Base-by-base conservation (phyloP, 2,888 invertebrate species). In the Venustoraphidia nigricollis region DNA sequence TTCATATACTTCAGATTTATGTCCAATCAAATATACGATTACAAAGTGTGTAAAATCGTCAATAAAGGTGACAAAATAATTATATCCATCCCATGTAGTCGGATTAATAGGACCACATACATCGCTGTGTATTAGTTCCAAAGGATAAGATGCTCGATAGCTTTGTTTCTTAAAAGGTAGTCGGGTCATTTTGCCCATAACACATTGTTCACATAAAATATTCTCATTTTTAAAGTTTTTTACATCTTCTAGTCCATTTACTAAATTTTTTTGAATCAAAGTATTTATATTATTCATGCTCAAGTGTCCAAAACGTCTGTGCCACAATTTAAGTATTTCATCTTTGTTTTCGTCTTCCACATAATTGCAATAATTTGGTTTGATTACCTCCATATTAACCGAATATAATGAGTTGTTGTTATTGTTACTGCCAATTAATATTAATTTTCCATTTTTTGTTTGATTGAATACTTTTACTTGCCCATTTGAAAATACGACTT, bases 1-100 rank as follows among this genome's bases (percentile, higher is more conserved):
- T 13, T 46, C 40, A 42, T 47, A 50, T 10, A 50, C 50, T 35
- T 53, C 51, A 41, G 45, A 41, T 41, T 51, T 53, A 10, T 34
- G 10, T 10, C 44, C 36, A 35, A 52, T 43, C 8, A 53, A 36
- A 47, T 51, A 51, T 8, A 50, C 17, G 14, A 41, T 34, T 13
- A 43, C 37, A 38, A 51, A 52, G 34, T 53, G 51, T 8, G 52
- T 48, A 47, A 42, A 53, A 41, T 53, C 52, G 45, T 53, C 51
- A 11, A 53, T 48, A 38, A 53, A 50, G 34, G 50, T 50, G 13
- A 50, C 37, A 37, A 51, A 51, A 42, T 53, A 54, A 39, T 49
- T 49, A 13, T 50, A 27, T 10, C 40, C 47, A 36, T 53, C 53
- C 36, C 43, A 43, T 10, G 52, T 51, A 34, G 27, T 34, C 9